phyloP scores from a whole-genome alignment of 2,113 vertebrate species.

The Passer montanus region DNA sequence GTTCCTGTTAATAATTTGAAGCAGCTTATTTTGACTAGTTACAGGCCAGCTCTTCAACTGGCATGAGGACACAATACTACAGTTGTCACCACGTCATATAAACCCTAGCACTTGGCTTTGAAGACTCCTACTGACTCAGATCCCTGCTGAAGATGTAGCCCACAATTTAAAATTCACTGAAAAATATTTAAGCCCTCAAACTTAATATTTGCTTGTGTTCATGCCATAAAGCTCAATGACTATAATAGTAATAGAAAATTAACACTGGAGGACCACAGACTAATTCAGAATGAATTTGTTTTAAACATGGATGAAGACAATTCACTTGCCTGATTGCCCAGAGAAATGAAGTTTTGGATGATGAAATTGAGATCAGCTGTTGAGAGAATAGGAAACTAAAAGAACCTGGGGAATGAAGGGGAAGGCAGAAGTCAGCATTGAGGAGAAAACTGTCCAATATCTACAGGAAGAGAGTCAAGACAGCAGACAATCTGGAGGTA shows the following conservation, averaged over 20 bases:
- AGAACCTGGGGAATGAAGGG: not conserved
- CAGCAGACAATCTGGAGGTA: not conserved
- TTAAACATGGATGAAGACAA: conserved; percentile 59
- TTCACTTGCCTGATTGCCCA: conserved; percentile 56
- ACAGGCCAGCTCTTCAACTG: not conserved
- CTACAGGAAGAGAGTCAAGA: not conserved
- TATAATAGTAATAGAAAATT: conserved; percentile 62
- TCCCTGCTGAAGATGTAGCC: not conserved
- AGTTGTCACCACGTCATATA: not conserved
- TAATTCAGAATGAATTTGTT: conserved; percentile 59
- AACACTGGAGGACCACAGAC: conserved; percentile 40
- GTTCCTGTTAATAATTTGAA: not conserved
- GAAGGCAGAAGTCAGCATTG: not conserved
- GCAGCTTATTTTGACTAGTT: not conserved
- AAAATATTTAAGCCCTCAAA: conserved; percentile 40
- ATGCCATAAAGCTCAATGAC: conserved; percentile 59
- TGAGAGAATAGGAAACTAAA: conserved; percentile 33
- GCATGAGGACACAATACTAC: not conserved
- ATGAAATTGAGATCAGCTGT: conserved; percentile 58
- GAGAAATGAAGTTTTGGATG: conserved; percentile 52
- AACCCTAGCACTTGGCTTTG: not conserved
- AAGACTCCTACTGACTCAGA: conserved; percentile 7
- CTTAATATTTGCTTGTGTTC: conserved; percentile 62
- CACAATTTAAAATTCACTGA: conserved; percentile 10
- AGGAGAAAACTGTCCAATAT: not conserved